Base-by-base conservation (phyloP, 2,888 invertebrate genomes). In the Nomada ferruginata region DNA sequence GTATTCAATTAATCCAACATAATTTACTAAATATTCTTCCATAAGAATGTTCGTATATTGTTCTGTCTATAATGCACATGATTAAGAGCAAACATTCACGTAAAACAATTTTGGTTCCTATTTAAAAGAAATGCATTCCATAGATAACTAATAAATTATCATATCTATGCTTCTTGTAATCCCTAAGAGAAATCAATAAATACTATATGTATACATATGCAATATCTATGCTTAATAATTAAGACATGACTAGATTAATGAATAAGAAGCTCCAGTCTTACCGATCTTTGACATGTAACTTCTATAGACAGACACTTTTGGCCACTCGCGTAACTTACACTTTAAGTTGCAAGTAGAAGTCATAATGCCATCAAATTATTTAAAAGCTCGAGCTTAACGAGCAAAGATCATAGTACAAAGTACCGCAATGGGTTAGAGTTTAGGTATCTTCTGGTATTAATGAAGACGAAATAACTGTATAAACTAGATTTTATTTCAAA, bases 101-200 rank as follows among this genome's bases (percentile, higher is more conserved):
- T 79, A 77, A 90, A 90, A 91, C 90, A 91, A 91, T 90, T 89
- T 87, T 83, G 89, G 87, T 87, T 84, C 90, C 89, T 86, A 80
- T 80, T 88, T 82, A 79, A 86, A 87, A 79, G 85, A 85, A 85
- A 87, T 88, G 88, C 79, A 84, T 89, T 86, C 85, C 86, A 82
- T 70, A 83, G 85, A 86, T 84, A 89, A 89, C 84, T 80, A 88
- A 81, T 83, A 90, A 29, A 88, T 82, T 79, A 77, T 89, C 87
- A 82, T 76, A 85, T 86, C 82, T 84, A 84, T 83, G 85, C 84
- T 85, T 87, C 7, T 36, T 36, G 36, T 36, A 36, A 36, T 36
- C 36, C 36, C 36, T 7, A 36, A 36, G 36, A 7, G 36, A 15
- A 13, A 47, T 47, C 47, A 15, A 11, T 47, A 47, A 47, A 47